Evolutionary conservation across 2,797 vertebrate genomes (phyloP), one percentile per base, ranked within the genome.

Genomic region (Coranthus polyacanthus): DNA sequence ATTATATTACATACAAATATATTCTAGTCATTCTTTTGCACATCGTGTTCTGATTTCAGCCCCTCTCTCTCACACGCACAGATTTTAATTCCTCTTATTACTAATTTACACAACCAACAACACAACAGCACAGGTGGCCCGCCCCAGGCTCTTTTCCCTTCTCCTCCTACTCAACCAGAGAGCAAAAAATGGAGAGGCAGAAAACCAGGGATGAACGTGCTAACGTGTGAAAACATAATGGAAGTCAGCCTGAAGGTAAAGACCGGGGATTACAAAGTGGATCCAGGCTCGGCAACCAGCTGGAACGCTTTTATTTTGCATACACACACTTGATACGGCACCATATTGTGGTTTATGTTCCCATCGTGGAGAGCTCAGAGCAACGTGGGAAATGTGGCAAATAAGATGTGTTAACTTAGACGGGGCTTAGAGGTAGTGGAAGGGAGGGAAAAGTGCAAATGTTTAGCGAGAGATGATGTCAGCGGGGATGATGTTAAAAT

Each of bases 151-250:
- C 61, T 43, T 47, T 63, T 46, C 57, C 50, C 46, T 54, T 52
- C 62, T 68, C 72, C 62, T 68, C 67, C 75, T 12, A 41, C 55
- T 70, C 61, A 69, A 68, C 29, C 65, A 53, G 69, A 68, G 46
- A 79, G 67, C 16, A n/a, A 79, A 80, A 57, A 68, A 70, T 43
- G 29, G 42, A 57, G 51, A 72, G 32, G 68, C 46, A 75, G 64
- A 65, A 56, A 72, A 65, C 6, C 29, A 16, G 38, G 72, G 75
- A 59, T 72, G 72, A 86, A 79, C 22, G 60, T 54, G 76, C 68
- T 82, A 90, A 88, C 57, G 81, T 77, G 88, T 84, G 78, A 86
- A 88, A 79, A 83, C 75, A 84, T 71, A 67, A 84, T 73, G 79
- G 49, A 77, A 73, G 56, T 58, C 54, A 39, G 84, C 83, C 84